Conservation (phyloP, 2,888 invertebrate genomes). For the Crioceris asparagi region DNA sequence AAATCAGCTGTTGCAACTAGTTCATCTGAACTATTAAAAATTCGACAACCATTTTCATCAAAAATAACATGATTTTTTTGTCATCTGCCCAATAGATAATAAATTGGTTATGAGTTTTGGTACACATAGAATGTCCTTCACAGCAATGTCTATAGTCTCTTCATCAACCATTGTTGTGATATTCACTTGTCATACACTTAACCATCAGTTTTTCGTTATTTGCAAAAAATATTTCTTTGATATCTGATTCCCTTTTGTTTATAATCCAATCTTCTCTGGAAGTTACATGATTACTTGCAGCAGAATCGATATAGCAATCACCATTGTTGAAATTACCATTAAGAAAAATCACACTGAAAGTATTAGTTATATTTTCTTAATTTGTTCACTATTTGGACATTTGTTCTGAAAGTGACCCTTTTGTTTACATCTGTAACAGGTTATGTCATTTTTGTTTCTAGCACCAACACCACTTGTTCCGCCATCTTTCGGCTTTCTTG, state of each 20-base stretch:
- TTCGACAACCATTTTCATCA: conserved; percentile 15
- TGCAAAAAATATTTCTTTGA: conserved; percentile 11
- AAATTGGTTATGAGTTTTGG: conserved; percentile 20
- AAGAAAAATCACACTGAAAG: conserved; percentile 19
- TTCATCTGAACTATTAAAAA: conserved; percentile 14
- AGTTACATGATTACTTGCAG: conserved; percentile 18
- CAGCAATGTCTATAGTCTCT: conserved; percentile 9
- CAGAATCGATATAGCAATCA: conserved; percentile 20
- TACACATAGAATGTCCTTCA: conserved; percentile 15
- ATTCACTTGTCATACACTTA: conserved; percentile 8
- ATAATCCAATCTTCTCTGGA: conserved; percentile 9
- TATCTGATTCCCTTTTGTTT: conserved; percentile 6
- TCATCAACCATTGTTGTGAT: conserved; percentile 8
- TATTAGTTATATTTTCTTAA: conserved; percentile 9
- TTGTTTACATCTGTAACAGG: conserved; percentile 18
- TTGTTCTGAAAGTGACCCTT: conserved; percentile 16
- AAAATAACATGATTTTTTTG: conserved; percentile 20
- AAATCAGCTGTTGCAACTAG: conserved; percentile 6
- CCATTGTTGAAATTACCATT: conserved; percentile 10
- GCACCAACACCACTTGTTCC: conserved; percentile 5
- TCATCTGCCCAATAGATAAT: conserved; percentile 20
- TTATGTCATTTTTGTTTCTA: conserved; percentile 9
- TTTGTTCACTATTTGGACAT: conserved; percentile 9
- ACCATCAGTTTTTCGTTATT: conserved; percentile 11
- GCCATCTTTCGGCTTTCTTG: conserved; percentile 4